Evolutionary conservation across 2,113 vertebrate species (phyloP).

Genomic region (Rhea pennata): DNA sequence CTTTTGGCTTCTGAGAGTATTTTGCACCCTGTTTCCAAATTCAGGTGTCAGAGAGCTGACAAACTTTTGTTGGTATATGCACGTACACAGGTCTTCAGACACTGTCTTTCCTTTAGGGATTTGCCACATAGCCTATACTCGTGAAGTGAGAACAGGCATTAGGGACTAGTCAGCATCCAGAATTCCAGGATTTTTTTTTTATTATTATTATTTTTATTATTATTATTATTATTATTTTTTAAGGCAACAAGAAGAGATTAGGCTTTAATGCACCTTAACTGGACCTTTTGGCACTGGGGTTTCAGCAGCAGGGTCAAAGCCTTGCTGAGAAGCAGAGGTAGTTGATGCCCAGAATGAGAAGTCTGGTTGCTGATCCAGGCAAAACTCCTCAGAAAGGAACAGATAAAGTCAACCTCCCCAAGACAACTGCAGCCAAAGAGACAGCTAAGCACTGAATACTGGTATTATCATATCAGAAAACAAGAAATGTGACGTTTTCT

Average conservation of each 20-base stretch:
- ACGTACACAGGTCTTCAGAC: not conserved
- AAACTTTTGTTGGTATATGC: not conserved
- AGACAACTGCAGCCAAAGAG: not conserved
- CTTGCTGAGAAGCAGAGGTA: not conserved
- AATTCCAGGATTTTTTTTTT: not conserved
- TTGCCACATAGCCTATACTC: not conserved
- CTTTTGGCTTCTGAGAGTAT: not conserved
- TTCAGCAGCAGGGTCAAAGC: not conserved
- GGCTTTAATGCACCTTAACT: not conserved
- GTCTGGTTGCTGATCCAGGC: not conserved
- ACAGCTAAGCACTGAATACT: not conserved
- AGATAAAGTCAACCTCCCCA: not conserved
- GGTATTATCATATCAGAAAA: not conserved
- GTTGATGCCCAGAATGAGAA: not conserved
- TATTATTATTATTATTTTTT: too few relatives aligned
- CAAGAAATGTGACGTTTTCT: not conserved
- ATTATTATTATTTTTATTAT: too few relatives aligned
- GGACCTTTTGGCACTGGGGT: rapidly evolving
- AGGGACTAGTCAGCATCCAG: not conserved
- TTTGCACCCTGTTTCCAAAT: not conserved
- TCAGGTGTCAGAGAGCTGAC: not conserved
- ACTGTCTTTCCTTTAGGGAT: rapidly evolving
- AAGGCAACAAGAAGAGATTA: not conserved
- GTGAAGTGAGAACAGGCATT: not conserved
- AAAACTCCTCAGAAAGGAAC: not conserved